These are phyloP conservation scores for Hippopotamus amphibius DNA, from an alignment of 2,113 vertebrate species.

Conservation along the genomic window DNA sequence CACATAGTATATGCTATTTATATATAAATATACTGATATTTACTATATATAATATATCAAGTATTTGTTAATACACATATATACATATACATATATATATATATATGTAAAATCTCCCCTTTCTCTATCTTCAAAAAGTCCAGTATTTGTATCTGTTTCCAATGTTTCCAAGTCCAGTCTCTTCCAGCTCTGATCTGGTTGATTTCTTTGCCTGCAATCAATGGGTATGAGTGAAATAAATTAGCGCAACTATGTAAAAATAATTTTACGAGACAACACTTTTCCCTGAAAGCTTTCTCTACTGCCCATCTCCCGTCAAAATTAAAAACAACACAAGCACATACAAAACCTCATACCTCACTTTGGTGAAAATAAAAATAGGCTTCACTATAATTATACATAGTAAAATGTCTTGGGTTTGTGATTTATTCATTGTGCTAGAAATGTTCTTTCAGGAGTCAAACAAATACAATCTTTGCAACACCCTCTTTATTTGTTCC, in stretches of 20 bases:
- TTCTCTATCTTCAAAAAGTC: background rate
- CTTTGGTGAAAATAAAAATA: conserved; percentile 36
- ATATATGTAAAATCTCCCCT: background rate
- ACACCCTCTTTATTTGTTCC: background rate
- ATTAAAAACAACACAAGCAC: background rate
- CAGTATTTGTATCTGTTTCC: background rate
- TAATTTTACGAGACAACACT: background rate
- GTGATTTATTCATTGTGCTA: background rate
- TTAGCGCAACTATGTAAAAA: background rate
- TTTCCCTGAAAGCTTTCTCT: background rate
- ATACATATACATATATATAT: background rate
- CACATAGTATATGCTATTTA: background rate
- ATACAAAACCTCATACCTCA: background rate
- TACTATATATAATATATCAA: background rate
- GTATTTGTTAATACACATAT: background rate
- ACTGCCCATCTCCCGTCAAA: background rate
- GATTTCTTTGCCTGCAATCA: background rate
- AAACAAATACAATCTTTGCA: conserved; percentile 5
- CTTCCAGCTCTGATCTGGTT: background rate
- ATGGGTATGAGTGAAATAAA: background rate
- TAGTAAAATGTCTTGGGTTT: background rate
- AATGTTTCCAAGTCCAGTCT: background rate
- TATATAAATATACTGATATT: background rate
- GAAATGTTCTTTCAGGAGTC: conserved; percentile 15
- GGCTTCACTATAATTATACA: background rate